Evolutionary conservation across 2,888 invertebrate genomes (phyloP).

Genomic region (Orchestes rusci): DNA sequence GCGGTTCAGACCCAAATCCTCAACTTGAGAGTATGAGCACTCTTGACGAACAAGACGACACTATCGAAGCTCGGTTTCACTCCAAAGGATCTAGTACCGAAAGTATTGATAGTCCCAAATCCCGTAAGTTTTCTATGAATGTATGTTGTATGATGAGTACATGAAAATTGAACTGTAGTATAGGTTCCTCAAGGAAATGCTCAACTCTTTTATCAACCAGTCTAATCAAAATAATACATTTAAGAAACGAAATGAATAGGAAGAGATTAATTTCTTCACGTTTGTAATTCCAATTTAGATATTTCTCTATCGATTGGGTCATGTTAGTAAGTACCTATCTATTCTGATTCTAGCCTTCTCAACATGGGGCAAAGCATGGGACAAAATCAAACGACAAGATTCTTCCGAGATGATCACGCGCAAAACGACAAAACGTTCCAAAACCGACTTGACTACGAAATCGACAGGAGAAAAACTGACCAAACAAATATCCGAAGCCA

Average conservation of each 20-base stretch:
- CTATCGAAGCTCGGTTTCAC: too few relatives aligned
- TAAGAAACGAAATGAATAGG: too few relatives aligned
- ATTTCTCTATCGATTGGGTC: too few relatives aligned
- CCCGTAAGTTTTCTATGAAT: constrained; percentile 29
- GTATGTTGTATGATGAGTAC: too few relatives aligned
- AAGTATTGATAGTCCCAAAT: constrained; percentile 26
- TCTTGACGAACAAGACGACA: constrained; percentile 31
- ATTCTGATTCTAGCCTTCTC: constrained; percentile 51
- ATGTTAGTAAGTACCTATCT: too few relatives aligned
- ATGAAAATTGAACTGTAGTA: too few relatives aligned
- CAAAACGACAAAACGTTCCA: constrained; percentile 40
- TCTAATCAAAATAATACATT: too few relatives aligned
- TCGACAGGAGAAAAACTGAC: constrained; percentile 10
- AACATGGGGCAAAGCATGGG: constrained; percentile 52
- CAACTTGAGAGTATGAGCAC: constrained; percentile 50
- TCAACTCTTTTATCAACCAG: too few relatives aligned
- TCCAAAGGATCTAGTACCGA: constrained; percentile 26
- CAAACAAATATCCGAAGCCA: constrained; percentile 14
- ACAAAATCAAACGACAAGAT: constrained; percentile 52
- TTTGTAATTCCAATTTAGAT: too few relatives aligned
- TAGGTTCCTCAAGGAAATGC: too few relatives aligned
- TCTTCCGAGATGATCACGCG: constrained; percentile 47
- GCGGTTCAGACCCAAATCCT: constrained; percentile 51
- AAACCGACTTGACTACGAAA: constrained; percentile 29
- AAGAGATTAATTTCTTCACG: too few relatives aligned